phyloP scores from a whole-genome alignment of 2,797 vertebrate genomes.

The Tadarida brasiliensis region DNA sequence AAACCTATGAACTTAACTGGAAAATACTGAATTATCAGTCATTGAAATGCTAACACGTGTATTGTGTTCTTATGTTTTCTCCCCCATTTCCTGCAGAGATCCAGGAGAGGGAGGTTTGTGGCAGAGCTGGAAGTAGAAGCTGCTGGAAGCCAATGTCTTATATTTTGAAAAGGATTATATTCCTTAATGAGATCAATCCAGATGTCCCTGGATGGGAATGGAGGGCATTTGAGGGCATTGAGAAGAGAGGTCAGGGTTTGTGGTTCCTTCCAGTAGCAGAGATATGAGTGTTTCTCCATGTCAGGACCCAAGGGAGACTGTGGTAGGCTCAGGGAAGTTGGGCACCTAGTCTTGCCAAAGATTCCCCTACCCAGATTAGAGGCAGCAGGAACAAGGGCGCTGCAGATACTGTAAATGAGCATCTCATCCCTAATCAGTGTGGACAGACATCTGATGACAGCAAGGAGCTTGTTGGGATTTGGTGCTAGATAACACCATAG shows the following conservation, averaged over 20 bases:
- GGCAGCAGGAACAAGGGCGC: constrained; percentile 25
- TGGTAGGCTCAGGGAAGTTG: not conserved
- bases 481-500: constrained; percentile 4
- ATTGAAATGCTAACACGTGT: constrained; percentile 26
- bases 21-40: constrained; percentile 44
- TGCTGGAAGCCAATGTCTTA: constrained; percentile 29
- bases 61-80: constrained; percentile 20
- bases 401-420: not conserved
- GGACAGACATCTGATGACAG: not conserved
- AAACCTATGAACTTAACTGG: not conserved
- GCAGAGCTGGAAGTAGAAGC: constrained; percentile 32
- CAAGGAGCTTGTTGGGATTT: not conserved
- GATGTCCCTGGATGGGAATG: not conserved
- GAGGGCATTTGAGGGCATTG: not conserved
- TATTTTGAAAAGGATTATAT: constrained; percentile 39
- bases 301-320: not conserved
- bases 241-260: constrained; percentile 4
- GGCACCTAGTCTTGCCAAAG: constrained; percentile 8
- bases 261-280: not conserved
- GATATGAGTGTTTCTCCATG: not conserved
- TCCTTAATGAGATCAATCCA: constrained; percentile 29
- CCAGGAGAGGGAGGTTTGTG: not conserved
- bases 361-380: not conserved
- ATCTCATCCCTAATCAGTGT: not conserved
- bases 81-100: constrained; percentile 37